Evolutionary conservation across 2,888 invertebrate genomes (phyloP).

Genomic region (Gymnosoma rotundatum): DNA sequence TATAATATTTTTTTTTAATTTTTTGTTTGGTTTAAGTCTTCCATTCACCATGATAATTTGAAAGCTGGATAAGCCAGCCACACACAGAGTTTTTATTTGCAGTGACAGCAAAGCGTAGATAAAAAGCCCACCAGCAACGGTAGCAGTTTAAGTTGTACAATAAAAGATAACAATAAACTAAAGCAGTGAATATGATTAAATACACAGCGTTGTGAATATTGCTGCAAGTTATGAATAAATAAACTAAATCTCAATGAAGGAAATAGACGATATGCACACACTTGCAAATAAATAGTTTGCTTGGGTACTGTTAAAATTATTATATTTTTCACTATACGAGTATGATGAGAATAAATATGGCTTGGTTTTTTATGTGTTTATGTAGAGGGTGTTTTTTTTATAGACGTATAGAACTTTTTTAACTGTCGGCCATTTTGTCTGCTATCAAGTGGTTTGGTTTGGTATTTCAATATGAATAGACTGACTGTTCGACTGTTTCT

Average conservation of each 20-base stretch:
- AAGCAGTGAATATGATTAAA: conserved; percentile 61
- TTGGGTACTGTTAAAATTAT: too few relatives aligned
- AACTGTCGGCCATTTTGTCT: too few relatives aligned
- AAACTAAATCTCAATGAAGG: conserved; percentile 31
- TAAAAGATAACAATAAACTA: conserved; percentile 48
- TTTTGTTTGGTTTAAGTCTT: conserved; percentile 26
- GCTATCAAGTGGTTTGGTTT: too few relatives aligned
- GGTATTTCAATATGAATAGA: too few relatives aligned
- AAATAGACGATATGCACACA: too few relatives aligned
- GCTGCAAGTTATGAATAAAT: background rate
- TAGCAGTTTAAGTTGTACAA: conserved; percentile 21
- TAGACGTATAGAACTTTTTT: too few relatives aligned
- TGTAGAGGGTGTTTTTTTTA: too few relatives aligned
- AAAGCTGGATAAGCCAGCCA: conserved; percentile 56
- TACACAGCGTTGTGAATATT: conserved; percentile 37
- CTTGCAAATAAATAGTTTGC: too few relatives aligned
- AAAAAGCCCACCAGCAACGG: background rate
- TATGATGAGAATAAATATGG: too few relatives aligned
- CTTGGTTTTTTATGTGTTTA: too few relatives aligned
- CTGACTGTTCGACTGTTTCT: too few relatives aligned
- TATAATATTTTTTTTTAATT: conserved; percentile 11
- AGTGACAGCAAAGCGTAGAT: conserved; percentile 11
- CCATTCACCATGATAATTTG: conserved; percentile 62
- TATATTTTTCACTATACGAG: too few relatives aligned
- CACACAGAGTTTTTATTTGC: conserved; percentile 49